Evolutionary conservation across 2,113 vertebrate species (phyloP).

Genomic region (Ptilorrhoa leucosticta): DNA sequence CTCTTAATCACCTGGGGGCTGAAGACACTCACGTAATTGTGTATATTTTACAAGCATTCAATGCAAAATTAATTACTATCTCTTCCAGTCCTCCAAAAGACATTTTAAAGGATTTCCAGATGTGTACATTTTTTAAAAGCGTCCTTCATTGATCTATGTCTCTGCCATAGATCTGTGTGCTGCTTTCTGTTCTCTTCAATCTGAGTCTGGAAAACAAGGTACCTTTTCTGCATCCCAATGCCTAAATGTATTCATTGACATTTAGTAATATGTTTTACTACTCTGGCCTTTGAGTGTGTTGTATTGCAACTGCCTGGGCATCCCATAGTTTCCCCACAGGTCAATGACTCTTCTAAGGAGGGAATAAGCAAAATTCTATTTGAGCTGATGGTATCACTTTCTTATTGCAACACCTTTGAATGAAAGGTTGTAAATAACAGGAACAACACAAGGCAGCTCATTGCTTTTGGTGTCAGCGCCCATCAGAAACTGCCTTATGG

Average conservation of each 20-base stretch:
- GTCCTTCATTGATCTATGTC: constrained; percentile 8
- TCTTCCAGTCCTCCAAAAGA: neutral
- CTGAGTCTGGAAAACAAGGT: neutral
- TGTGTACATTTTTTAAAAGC: neutral
- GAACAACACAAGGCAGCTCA: neutral
- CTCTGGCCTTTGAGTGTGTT: constrained; percentile 52
- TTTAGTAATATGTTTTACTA: constrained; percentile 55
- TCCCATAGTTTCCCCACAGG: neutral
- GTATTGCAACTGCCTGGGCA: neutral
- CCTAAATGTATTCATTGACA: constrained; percentile 61
- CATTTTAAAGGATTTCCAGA: constrained; percentile 46
- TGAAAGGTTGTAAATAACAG: neutral
- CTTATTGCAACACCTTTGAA: neutral
- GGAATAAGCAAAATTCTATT: constrained; percentile 8
- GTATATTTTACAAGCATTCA: constrained; percentile 10
- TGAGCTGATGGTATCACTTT: neutral
- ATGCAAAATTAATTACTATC: constrained; percentile 30
- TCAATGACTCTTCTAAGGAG: neutral
- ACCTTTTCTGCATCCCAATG: constrained; percentile 21
- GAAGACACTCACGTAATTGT: neutral
- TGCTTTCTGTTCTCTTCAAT: constrained; percentile 10
- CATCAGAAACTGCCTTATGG: neutral
- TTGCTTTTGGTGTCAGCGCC: neutral
- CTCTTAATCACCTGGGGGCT: neutral
- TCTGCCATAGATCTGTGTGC: neutral